Conservation (phyloP, 2,888 invertebrate genomes). For the Ischnura elegans region DNA sequence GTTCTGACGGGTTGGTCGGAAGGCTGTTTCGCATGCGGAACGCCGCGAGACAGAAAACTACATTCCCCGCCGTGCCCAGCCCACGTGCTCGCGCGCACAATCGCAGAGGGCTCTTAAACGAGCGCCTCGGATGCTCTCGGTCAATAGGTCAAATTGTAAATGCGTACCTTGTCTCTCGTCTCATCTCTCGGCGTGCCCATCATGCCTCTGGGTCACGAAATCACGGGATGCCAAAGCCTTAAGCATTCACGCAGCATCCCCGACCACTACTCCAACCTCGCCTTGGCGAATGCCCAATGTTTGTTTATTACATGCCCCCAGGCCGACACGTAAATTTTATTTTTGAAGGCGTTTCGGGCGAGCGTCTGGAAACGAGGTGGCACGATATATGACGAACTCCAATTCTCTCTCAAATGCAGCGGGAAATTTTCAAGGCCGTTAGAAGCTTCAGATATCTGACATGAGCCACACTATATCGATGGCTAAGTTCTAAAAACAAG, state of each 20-base stretch:
- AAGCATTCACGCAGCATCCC: neutral
- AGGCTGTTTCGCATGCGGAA: too few species aligned
- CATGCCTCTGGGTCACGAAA: conserved; percentile 5
- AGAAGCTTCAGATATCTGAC: neutral
- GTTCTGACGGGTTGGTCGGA: too few species aligned
- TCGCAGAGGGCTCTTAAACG: neutral
- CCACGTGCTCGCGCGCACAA: neutral
- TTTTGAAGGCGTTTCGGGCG: neutral
- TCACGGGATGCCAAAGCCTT: neutral
- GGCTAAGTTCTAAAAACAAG: too few species aligned
- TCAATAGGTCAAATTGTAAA: neutral
- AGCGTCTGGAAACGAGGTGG: neutral
- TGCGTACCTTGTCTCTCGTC: neutral
- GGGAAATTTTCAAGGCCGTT: neutral
- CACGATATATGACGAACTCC: too few species aligned
- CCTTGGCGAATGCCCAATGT: neutral
- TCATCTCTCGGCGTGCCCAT: neutral
- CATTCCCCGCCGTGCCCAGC: too few species aligned
- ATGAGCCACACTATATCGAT: too few species aligned
- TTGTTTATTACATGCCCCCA: neutral
- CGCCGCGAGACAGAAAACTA: too few species aligned
- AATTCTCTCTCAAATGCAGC: neutral
- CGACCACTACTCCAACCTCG: neutral
- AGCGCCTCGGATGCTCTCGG: neutral
- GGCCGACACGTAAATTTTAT: neutral